A percentile compares a stretch with the other conserved stretches of the same genome.
phyloP scores from a whole-genome alignment of 1,140 invertebrate genomes.

The Drosophila serrata region DNA sequence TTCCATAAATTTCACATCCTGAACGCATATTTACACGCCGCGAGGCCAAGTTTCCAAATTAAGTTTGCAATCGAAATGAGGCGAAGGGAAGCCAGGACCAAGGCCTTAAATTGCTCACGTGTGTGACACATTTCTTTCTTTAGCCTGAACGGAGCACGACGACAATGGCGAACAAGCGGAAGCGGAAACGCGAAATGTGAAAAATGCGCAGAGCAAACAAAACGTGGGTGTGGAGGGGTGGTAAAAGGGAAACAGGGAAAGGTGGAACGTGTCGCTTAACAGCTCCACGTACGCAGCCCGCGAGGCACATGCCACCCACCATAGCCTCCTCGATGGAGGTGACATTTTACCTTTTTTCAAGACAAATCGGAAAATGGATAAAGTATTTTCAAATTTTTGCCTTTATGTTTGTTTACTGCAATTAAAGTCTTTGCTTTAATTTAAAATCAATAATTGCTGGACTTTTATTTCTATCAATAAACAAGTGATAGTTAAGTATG shows the following conservation, averaged over 20 bases:
- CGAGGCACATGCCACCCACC: slow-evolving; percentile 13
- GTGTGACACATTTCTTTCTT: slow-evolving; percentile 76
- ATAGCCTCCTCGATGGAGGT: neutral
- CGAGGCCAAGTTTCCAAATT: slow-evolving; percentile 68
- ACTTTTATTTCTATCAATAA: neutral
- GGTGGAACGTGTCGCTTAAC: slow-evolving; percentile 62
- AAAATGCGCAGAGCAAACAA: slow-evolving; percentile 72
- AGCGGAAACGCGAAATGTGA: slow-evolving; percentile 72
- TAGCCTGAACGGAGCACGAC: slow-evolving; percentile 17
- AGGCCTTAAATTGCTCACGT: slow-evolving; percentile 80
- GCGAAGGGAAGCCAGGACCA: slow-evolving; percentile 32
- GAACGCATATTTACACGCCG: slow-evolving; percentile 61
- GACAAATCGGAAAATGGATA: neutral
- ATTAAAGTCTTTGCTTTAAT: neutral
- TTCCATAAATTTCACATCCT: slow-evolving; percentile 65
- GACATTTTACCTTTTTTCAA: neutral
- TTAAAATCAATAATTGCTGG: neutral
- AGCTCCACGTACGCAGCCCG: slow-evolving; percentile 66
- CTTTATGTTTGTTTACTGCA: neutral
- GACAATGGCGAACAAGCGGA: slow-evolving; percentile 61
- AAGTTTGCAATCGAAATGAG: slow-evolving; percentile 80
- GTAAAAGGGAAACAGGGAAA: neutral
- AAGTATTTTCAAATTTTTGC: neutral
- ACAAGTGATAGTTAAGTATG: neutral
- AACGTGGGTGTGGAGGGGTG: slow-evolving; percentile 13